Conservation (phyloP, 2,797 vertebrate genomes). For the Sus cebifrons region DNA sequence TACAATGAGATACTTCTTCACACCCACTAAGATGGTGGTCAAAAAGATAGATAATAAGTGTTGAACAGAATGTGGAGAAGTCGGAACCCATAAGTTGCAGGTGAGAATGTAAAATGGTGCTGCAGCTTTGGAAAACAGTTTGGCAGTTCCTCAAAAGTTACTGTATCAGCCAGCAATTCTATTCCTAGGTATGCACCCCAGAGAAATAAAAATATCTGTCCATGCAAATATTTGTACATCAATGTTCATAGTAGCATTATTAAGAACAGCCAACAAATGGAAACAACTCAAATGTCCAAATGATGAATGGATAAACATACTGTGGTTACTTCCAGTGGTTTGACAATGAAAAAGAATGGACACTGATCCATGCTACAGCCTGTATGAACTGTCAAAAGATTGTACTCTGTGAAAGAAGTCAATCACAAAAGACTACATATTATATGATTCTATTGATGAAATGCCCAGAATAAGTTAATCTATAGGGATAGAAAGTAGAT, state of each 20-base stretch:
- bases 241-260: background rate
- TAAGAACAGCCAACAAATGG: background rate
- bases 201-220: background rate
- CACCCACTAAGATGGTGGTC: background rate
- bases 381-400: background rate
- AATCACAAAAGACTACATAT: background rate
- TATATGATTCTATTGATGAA: background rate
- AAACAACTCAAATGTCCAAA: background rate
- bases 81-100: background rate
- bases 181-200: background rate
- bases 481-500: background rate
- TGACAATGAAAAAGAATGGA: background rate
- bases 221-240: background rate
- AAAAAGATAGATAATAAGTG: background rate
- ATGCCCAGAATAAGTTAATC: background rate
- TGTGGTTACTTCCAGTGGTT: background rate
- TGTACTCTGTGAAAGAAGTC: background rate
- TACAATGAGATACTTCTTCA: background rate
- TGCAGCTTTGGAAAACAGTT: background rate
- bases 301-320: background rate
- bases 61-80: background rate
- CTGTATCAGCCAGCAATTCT: background rate
- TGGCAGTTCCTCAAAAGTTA: background rate
- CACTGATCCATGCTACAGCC: accelerated
- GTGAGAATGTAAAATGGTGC: too few species aligned